phyloP scores from a whole-genome alignment of 1,140 invertebrate species.

The Bacillus rossius region DNA sequence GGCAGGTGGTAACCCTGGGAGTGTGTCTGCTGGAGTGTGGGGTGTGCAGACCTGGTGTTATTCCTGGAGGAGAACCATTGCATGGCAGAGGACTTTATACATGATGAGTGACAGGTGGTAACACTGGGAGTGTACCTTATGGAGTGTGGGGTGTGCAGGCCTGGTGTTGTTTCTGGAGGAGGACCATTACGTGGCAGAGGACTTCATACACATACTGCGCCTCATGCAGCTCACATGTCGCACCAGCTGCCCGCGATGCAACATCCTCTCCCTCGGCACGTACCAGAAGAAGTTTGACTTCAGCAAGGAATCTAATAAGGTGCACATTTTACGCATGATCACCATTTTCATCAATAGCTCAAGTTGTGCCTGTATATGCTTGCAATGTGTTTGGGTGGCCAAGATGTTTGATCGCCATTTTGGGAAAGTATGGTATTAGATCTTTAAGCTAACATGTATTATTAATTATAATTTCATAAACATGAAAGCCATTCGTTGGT shows the following conservation, averaged over 20 bases:
- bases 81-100: constrained; percentile 91
- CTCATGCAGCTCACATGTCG: constrained; percentile 68
- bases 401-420: too few species aligned
- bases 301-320: constrained; percentile 65
- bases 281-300: constrained; percentile 94
- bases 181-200: constrained; percentile 95
- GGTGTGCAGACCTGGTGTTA: constrained; percentile 67
- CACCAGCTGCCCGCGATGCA: constrained; percentile 79
- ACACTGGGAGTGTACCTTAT: too few species aligned
- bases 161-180: constrained; percentile 94
- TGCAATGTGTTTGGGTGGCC: too few species aligned
- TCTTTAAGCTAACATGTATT: too few species aligned
- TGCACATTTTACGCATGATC: too few species aligned
- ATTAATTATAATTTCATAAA: too few species aligned
- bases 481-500: too few species aligned
- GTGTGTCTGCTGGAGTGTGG: too few species aligned
- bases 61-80: constrained; percentile 98
- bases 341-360: too few species aligned
- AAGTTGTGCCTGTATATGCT: too few species aligned
- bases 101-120: constrained; percentile 76
- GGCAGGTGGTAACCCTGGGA: too few species aligned
- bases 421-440: too few species aligned
- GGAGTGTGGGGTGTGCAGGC: constrained; percentile 52
- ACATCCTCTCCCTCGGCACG: constrained; percentile 88
- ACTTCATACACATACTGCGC: constrained; percentile 84